These are phyloP conservation scores for Zosterops lateralis DNA, from an alignment of 2,113 vertebrate species.

Conservation along the genomic window DNA sequence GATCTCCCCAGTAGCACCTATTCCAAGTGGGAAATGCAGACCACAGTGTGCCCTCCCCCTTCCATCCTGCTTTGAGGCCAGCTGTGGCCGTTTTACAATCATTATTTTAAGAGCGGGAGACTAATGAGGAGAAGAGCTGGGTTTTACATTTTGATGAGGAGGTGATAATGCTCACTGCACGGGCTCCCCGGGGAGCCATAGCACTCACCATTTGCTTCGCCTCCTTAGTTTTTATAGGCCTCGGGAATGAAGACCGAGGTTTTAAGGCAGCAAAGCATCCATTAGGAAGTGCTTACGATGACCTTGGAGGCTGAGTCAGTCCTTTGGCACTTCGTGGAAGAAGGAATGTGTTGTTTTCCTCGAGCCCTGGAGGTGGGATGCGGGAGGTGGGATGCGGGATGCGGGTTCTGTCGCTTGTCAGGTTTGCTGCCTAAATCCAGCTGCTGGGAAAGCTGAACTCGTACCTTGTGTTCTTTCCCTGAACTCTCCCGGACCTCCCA, in stretches of 20 bases:
- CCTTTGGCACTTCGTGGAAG: background rate
- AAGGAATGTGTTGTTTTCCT: background rate
- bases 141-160: constrained; percentile 31
- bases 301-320: background rate
- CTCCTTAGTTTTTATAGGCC: constrained; percentile 47
- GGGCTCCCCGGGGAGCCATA: background rate
- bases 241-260: background rate
- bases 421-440: background rate
- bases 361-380: background rate
- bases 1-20: background rate
- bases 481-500: background rate
- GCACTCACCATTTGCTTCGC: background rate
- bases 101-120: constrained; percentile 24
- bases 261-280: background rate
- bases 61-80: background rate
- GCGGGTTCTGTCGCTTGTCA: accelerated
- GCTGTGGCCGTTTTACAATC: background rate
- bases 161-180: background rate
- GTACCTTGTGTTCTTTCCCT: accelerated
- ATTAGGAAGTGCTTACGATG: background rate
- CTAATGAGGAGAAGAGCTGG: constrained; percentile 38
- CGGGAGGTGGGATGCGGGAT: background rate
- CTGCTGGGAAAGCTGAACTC: background rate
- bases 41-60: accelerated
- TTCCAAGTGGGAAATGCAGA: background rate